These are phyloP conservation scores for Percina caprodes DNA, from an alignment of 2,113 vertebrate species.

Conservation along the genomic window DNA sequence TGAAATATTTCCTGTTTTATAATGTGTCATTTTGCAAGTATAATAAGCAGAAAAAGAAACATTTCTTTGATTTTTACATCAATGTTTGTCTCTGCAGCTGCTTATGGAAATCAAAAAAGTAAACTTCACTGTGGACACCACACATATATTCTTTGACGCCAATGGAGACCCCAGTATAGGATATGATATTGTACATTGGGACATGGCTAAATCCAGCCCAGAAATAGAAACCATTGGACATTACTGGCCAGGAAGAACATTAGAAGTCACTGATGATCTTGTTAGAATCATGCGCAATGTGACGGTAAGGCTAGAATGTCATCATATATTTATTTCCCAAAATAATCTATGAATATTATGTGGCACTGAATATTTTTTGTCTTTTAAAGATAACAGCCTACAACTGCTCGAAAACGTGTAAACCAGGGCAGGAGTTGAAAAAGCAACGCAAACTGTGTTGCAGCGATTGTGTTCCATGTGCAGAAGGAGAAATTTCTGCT, in stretches of 20 bases:
- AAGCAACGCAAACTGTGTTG: constrained; percentile 34
- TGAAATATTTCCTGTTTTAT: not conserved
- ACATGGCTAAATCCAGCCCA: not conserved
- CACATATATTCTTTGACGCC: constrained; percentile 45
- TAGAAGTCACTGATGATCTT: constrained; percentile 9
- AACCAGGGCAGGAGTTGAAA: constrained; percentile 49
- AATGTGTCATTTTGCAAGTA: not conserved
- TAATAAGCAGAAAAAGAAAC: not conserved
- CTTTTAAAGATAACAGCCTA: constrained; percentile 40
- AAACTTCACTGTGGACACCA: constrained; percentile 53
- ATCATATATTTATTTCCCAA: not conserved
- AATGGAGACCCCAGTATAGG: constrained; percentile 60
- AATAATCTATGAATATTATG: not conserved
- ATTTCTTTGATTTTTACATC: not conserved
- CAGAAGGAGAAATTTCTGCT: constrained; percentile 20
- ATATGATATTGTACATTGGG: constrained; percentile 71
- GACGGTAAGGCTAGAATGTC: constrained; percentile 36
- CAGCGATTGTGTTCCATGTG: constrained; percentile 47
- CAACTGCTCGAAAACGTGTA: constrained; percentile 71
- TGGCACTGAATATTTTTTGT: not conserved
- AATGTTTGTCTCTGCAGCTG: constrained; percentile 51
- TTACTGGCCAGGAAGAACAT: constrained; percentile 36
- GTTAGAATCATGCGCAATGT: not conserved
- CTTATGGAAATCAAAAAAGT: constrained; percentile 58
- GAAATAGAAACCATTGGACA: constrained; percentile 49